Base-by-base conservation (phyloP, 2,888 invertebrate genomes). In the Drosophila subquinaria region DNA sequence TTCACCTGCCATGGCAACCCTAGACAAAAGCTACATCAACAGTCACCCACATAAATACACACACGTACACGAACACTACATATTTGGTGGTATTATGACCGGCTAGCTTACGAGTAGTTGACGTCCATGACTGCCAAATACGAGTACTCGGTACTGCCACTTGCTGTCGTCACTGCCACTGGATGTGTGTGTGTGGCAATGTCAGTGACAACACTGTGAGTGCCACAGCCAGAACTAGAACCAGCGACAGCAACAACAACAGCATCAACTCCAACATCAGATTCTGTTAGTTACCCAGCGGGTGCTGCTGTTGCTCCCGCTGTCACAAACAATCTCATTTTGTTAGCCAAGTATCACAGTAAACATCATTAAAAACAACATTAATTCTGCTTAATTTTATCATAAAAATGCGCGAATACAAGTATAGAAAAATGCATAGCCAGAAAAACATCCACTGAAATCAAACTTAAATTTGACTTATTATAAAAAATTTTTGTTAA, bases 301-400 rank as follows among this genome's bases (percentile, higher is more conserved):
- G 72, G 66, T 52, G 69, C 65, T 53, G 69, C 65, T 47, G 43
- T 45, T 65, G 52, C 57, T 47, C 20, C 40, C 42, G 61, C 73
- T 65, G 74, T 76, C 79, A 76, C 63, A 79, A 79, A 86, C 87
- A 70, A 88, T 77, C 81, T 78, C 89, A 87, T 76, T 84, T 73
- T 68, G 65, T 48, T 52, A 64, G 23, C 59, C 36, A 27, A 13
- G n/a, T 13, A 55, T 72, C 79, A 69, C 69, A 86, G 69, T 10
- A 2, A 72, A 43, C 88, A 51, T 30, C 8, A 15, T 23, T 8
- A 10, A 40, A 30, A 10, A 1, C 36, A 13, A 10, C n/a, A 36
- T 38, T 9, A 27, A n/a, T 1, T 33, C 11, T 10, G 30, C 30
- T 30, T 30, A 8, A n/a, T n/a, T 11, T 20, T 2, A 4, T 3